Conservation (phyloP, 2,113 vertebrate genomes). For the Silurus glanis region DNA sequence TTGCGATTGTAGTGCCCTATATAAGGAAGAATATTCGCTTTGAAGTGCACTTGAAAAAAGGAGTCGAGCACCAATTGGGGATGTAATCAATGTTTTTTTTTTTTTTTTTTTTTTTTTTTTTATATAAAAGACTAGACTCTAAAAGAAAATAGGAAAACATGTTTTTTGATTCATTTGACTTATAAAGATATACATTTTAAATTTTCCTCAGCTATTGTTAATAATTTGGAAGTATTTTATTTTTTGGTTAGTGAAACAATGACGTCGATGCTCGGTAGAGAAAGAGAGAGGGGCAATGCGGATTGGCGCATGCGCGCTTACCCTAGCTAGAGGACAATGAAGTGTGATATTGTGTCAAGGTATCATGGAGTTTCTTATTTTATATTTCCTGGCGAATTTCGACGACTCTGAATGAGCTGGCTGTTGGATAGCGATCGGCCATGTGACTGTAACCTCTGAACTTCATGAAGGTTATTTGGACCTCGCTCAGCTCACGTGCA, state of each 20-base stretch:
- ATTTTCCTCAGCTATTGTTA: not conserved
- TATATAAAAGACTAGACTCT: not conserved
- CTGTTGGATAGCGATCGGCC: not conserved
- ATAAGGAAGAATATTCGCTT: not conserved
- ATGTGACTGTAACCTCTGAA: not conserved
- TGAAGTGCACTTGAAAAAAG: not conserved
- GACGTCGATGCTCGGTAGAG: not conserved
- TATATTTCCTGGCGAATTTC: not conserved
- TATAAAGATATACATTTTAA: no score
- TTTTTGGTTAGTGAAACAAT: not conserved
- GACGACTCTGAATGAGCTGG: not conserved
- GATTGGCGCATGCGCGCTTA: conserved; percentile 57
- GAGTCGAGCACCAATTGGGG: not conserved
- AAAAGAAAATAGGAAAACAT: no score
- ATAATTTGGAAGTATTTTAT: not conserved
- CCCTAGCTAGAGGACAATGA: conserved; percentile 61
- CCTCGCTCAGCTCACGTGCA: not conserved
- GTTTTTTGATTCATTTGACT: not conserved
- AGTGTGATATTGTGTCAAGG: conserved; percentile 38
- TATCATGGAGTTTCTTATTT: not conserved
- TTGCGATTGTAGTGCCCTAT: not conserved
- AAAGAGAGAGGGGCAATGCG: not conserved
- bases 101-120: no score
- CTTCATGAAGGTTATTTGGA: conserved; percentile 27
- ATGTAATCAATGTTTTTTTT: not conserved